Percentiles rank a stretch among this genome's conserved stretches.
These are phyloP conservation scores for Caradrina kadenii DNA, from an alignment of 2,888 invertebrate genomes.

Conservation along the genomic window DNA sequence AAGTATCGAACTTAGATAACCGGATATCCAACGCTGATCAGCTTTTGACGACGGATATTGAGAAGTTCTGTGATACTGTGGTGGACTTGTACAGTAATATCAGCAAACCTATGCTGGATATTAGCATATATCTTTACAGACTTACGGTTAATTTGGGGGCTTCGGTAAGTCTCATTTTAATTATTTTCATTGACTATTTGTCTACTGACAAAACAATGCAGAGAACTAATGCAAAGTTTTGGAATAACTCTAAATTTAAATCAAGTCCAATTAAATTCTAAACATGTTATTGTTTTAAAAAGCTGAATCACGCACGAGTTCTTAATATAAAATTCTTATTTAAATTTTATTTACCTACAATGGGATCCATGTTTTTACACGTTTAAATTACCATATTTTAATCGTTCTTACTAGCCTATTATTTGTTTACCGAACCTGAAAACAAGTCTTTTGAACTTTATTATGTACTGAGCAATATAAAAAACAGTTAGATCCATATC, in stretches of 20 bases:
- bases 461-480: too few species aligned
- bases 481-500: too few species aligned
- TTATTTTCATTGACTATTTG: neutral
- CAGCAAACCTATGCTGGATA: conserved; percentile 98
- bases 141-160: conserved; percentile 96
- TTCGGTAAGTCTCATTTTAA: conserved; percentile 87
- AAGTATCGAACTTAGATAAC: conserved; percentile 98
- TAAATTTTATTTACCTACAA: neutral
- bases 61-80: conserved; percentile 98
- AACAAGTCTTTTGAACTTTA: too few species aligned
- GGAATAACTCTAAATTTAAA: neutral
- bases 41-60: conserved; percentile 98
- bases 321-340: neutral
- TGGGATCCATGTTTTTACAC: neutral
- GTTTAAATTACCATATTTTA: conserved; percentile 5
- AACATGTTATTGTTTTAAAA: neutral
- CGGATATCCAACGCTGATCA: conserved; percentile 99
- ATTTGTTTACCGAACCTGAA: too few species aligned
- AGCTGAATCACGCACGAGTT: neutral
- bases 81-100: conserved; percentile 99
- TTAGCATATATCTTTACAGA: conserved; percentile 97
- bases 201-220: too few species aligned
- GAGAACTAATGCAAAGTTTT: too few species aligned
- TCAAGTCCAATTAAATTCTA: neutral
- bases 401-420: neutral